Base-by-base conservation (phyloP, 2,888 invertebrate species). In the Sarcophaga caerulescens region DNA sequence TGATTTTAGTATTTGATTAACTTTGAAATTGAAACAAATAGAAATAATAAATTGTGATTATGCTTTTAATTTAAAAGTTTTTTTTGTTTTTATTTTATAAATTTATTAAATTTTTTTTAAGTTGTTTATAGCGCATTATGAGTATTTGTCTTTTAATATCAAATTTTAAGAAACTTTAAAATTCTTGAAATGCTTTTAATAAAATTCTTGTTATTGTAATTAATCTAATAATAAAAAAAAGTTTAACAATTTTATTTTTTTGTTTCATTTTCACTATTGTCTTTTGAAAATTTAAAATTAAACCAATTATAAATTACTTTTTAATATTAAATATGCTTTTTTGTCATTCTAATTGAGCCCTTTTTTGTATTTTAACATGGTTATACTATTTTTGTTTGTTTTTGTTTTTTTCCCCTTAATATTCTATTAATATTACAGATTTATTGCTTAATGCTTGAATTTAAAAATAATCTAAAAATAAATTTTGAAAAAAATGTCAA, bases 401-500 rank as follows among this genome's bases (percentile, higher is more conserved):
- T 2, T 62, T 17, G 0, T 23, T 14, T 21, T 14, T 57, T 45
- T 11, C 44, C 12, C n/a, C 12, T 12, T 6, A 47, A 12, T 44
- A 25, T 47, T 11, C 5, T 74, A 12, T 21, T 35, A 44, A 21
- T 8, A 44, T 5, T 17, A 62, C 10, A 62, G 23, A 35, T 60
- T 60, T 19, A 60, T 60, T 60, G n/a, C 52, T 35, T 60, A 60
- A 47, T 57, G 52, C 52, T 79, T 57, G 10, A 47, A 63, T n/a
- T 66, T 71, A 82, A 73, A 82, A 82, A 35, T 77, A 82, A 77
- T 82, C 82, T 82, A 77, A 35, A 82, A 71, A 70, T 52, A 23
- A 35, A 35, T 35, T 35, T 35, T 35, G 35, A 35, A 10, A 10
- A 4, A 35, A 66, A 79, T 60, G 8, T 60, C 19, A 44, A 35